Percentiles rank a stretch among this genome's conserved stretches.
These are phyloP conservation scores for Porites lobata DNA, from an alignment of 92 coral and sea anemone genomes.

Conservation along the genomic window DNA sequence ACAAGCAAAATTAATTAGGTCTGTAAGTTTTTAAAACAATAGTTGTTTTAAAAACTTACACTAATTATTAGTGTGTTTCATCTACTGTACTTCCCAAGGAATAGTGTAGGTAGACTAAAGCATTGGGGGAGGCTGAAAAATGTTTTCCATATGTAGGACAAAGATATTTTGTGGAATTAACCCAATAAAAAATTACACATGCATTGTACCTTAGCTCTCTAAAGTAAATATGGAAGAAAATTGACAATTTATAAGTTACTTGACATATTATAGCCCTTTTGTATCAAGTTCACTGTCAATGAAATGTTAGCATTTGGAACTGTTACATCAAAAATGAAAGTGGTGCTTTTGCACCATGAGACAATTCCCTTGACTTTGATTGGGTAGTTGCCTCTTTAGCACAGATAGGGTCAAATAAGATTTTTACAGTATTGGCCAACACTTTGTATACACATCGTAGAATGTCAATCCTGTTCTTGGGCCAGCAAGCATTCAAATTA, in stretches of 20 bases:
- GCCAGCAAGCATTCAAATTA: conserved; percentile 59
- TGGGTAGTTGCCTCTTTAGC: conserved; percentile 35
- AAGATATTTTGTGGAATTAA: too few species aligned
- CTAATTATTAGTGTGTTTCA: conserved; percentile 3
- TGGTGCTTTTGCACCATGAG: conserved; percentile 60
- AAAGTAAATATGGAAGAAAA: too few species aligned
- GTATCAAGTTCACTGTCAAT: background rate
- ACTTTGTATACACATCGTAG: conserved; percentile 38
- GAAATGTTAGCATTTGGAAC: conserved; percentile 3
- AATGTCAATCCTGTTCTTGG: conserved; percentile 41
- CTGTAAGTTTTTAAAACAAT: conserved; percentile 31
- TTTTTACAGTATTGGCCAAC: conserved; percentile 39
- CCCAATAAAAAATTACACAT: too few species aligned
- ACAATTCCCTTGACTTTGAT: conserved; percentile 48
- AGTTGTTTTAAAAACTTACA: conserved; percentile 3
- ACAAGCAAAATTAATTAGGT: conserved; percentile 43
- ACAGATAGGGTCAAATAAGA: conserved; percentile 38
- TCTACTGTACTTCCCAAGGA: background rate
- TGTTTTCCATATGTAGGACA: too few species aligned
- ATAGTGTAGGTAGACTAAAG: background rate
- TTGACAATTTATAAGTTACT: too few species aligned
- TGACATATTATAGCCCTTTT: too few species aligned
- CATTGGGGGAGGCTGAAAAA: too few species aligned
- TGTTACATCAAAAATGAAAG: conserved; percentile 45
- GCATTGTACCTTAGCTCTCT: too few species aligned